Evolutionary conservation across 2,797 vertebrate genomes (phyloP).

Genomic region (Threskiornis aethiopicus): DNA sequence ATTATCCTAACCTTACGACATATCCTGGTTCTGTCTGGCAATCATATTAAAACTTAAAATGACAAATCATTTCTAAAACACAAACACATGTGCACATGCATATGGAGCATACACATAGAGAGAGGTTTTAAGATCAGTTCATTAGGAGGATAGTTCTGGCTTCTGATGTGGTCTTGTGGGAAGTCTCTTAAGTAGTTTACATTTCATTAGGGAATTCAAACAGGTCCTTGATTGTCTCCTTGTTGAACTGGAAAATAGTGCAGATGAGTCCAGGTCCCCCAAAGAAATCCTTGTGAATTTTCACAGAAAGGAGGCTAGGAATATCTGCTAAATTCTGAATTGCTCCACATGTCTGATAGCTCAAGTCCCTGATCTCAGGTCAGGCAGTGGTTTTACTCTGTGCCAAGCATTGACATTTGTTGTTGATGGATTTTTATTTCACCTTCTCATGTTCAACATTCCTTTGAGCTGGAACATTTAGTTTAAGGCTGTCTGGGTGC

Average conservation of each 20-base stretch:
- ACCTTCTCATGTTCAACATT: conserved; percentile 41
- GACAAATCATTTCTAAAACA: background rate
- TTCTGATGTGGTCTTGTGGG: background rate
- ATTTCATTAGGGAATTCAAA: background rate
- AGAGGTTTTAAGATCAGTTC: background rate
- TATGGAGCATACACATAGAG: background rate
- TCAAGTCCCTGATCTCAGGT: background rate
- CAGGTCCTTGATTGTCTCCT: background rate
- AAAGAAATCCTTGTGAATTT: background rate
- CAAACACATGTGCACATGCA: fast-evolving
- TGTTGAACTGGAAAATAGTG: background rate
- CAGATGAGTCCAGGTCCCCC: background rate
- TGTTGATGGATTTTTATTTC: conserved; percentile 33
- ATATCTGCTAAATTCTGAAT: background rate
- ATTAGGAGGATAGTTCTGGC: background rate
- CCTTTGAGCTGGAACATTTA: conserved; percentile 25
- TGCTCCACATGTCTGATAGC: background rate
- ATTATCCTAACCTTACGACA: background rate
- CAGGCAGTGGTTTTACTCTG: background rate
- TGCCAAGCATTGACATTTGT: background rate
- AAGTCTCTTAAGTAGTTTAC: background rate
- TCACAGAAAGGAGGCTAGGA: background rate
- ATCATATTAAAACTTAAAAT: background rate
- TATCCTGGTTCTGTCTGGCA: background rate
- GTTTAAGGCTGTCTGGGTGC: conserved; percentile 11